Conservation (phyloP, 1,140 invertebrate genomes). For the Odontomachus brunneus region DNA sequence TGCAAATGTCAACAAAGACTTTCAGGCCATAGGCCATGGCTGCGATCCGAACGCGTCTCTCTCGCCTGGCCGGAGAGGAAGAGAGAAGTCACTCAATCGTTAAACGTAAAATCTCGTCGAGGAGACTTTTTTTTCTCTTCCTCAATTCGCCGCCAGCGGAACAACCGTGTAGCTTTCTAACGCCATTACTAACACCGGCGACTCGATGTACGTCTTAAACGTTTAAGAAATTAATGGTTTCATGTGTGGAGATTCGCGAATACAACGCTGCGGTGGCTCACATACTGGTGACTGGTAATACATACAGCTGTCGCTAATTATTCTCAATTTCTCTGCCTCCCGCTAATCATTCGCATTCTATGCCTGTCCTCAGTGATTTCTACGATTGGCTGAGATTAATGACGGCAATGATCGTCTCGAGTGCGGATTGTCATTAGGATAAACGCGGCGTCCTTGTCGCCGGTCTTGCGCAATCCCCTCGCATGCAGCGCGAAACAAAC, state of each 20-base stretch:
- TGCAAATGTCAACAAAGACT: conserved; percentile 51
- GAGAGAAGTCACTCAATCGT: conserved; percentile 31
- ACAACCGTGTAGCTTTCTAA: not conserved
- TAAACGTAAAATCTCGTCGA: not conserved
- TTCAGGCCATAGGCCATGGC: conserved; percentile 37
- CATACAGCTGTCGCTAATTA: too few species aligned
- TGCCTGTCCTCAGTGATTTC: not conserved
- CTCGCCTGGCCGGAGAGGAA: not conserved
- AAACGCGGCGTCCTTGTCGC: not conserved
- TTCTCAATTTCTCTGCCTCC: not conserved
- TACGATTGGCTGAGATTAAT: not conserved
- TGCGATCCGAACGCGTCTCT: not conserved
- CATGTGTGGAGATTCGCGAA: not conserved
- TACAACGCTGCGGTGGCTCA: not conserved
- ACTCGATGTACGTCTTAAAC: not conserved
- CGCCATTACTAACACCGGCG: not conserved
- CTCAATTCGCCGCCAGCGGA: not conserved
- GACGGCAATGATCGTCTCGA: not conserved
- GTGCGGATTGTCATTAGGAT: not conserved
- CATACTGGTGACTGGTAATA: not conserved
- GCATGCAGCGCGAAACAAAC: not conserved
- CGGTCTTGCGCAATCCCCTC: not conserved
- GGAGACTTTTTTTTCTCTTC: not conserved
- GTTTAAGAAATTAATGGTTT: not conserved
- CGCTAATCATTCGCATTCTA: not conserved